Evolutionary conservation across 2,797 vertebrate genomes (phyloP).

Genomic region (Bryconaethiops microstoma): DNA sequence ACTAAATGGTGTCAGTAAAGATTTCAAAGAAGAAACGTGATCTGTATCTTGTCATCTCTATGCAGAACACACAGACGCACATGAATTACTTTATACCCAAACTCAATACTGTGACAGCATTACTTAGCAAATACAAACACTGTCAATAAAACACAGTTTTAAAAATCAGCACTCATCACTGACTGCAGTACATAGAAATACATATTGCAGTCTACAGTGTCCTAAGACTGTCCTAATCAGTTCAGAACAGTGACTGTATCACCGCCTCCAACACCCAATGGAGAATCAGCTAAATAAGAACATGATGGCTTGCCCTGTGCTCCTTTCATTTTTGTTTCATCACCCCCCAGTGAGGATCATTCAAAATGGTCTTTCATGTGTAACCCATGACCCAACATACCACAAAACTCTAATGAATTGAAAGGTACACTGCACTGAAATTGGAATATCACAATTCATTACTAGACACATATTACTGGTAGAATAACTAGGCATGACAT

Average conservation of each 20-base stretch:
- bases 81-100: too few species aligned
- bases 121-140: neutral
- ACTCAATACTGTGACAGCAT: too few species aligned
- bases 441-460: neutral
- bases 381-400: neutral
- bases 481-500: neutral
- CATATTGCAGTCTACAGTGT: neutral
- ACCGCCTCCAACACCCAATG: neutral
- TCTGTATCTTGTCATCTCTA: too few species aligned
- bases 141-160: neutral
- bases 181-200: neutral
- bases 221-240: neutral
- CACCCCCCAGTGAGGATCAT: neutral
- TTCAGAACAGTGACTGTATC: neutral
- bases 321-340: neutral
- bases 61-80: too few species aligned
- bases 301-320: neutral
- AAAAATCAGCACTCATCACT: neutral
- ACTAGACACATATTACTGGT: neutral
- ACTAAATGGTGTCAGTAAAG: too few species aligned
- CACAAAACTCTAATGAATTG: neutral
- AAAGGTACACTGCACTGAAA: neutral
- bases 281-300: neutral
- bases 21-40: too few species aligned
- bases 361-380: neutral